Base-by-base conservation (phyloP, 2,113 vertebrate species). In the Eudyptes chrysolophus region DNA sequence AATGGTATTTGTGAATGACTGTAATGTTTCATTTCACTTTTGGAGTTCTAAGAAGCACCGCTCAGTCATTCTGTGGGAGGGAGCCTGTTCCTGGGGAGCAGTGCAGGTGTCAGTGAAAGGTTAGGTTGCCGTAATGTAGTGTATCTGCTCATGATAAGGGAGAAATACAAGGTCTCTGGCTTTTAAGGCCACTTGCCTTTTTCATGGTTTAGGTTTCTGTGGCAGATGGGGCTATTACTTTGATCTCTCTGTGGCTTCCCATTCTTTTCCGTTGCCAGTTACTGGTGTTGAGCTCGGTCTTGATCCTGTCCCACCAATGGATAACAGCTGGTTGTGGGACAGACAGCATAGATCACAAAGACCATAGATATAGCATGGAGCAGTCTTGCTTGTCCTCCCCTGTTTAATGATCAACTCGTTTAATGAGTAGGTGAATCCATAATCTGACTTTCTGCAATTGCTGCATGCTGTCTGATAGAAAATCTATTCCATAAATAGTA, bases 281-380 rank as follows among this genome's bases (percentile, higher is more conserved):
- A 36, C 44, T 32, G 15, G 10, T 62, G 32, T 52, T 51, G n/a
- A 81, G 13, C 48, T 76, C 29, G 15, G 18, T 20, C 0, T 2
- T 55, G 52, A 65, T 76, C 30, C 25, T 84, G 32, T 55, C 71
- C 55, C 36, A n/a, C 25, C 12, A 49, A 13, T 13, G 27, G 19
- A 64, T 58, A 36, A 17, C 14, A 25, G n/a, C 24, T 77, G 55
- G 19, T 55, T 10, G 0, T 38, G 24, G 40, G 32, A 51, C 51
- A 78, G 30, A 24, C 27, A 58, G 9, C 12, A 4, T 16, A 19
- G 40, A 52, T 80, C 69, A 57, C 58, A 38, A 57, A 74, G 40
- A 15, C 36, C 3, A 7, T 29, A 46, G 34, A 7, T 16, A 17
- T 0, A 3, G 13, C 0, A 0, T 49, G 44, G 22, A 54, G 36